Base-by-base conservation (phyloP, 2,888 invertebrate genomes). In the Agrochola lychnidis region DNA sequence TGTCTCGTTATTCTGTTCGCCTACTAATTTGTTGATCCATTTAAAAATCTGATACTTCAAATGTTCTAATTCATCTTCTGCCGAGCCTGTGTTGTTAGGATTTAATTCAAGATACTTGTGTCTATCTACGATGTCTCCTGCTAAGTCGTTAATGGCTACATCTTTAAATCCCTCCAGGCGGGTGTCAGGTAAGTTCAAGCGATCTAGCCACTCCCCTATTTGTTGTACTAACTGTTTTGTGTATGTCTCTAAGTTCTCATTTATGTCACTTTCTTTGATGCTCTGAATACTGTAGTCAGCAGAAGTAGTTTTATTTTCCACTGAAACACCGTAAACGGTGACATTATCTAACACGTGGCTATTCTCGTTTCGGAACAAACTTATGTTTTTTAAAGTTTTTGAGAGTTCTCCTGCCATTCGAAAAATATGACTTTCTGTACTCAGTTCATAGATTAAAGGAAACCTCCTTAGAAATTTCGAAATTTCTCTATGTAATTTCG, bases 1-100 rank as follows among this genome's bases (percentile, higher is more conserved):
- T 2, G 90, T 90, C 36, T 90, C 86, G 19, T 87, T 81, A 69
- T 92, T 91, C n/a, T 92, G 83, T 78, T 91, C 91, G 2, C 91
- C 90, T 0, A 89, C 86, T 30, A 94, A 81, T 84, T 93, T 94
- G 70, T 92, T 92, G 6, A 94, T 89, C 93, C 93, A 94, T 89
- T 95, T 95, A 73, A 93, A 94, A 79, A 95, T 94, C 67, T 94
- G 93, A 89, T 93, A 94, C 77, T 92, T 94, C 14, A 95, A 89
- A 87, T 93, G 87, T 81, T 95, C 94, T 57, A 94, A 70, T 81
- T 95, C 95, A 64, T 91, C 90, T 79, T 87, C 84, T 4, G 90
- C 85, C 14, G 89, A 81, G 14, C 73, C 81, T 69, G 67, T 83
- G 57, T 73, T 84, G 1, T 83, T 70, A 40, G 90, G 89, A 73